Conservation (phyloP, 2,113 vertebrate genomes). For the Paratilapia polleni region DNA sequence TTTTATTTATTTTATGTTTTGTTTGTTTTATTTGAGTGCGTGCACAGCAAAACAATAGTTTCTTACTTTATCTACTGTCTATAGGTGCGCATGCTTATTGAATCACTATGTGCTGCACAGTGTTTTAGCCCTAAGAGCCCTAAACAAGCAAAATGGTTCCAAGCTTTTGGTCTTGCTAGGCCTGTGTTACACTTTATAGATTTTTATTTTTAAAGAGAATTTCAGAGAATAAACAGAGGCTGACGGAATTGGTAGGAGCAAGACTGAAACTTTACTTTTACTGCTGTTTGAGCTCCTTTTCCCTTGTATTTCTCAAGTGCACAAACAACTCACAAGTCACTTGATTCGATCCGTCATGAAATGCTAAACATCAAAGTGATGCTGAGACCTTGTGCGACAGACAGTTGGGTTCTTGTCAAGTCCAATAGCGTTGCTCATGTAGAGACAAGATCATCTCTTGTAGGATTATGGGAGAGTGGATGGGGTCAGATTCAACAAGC, state of each 20-base stretch:
- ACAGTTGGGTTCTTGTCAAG: slow-evolving; percentile 69
- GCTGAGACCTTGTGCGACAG: slow-evolving; percentile 39
- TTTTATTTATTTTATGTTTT: too few relatives aligned
- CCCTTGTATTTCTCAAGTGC: slow-evolving; percentile 20
- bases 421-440: slow-evolving; percentile 61
- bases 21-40: too few relatives aligned
- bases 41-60: neutral
- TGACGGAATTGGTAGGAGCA: neutral
- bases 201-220: neutral
- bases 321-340: slow-evolving; percentile 33
- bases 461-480: slow-evolving; percentile 71
- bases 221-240: neutral
- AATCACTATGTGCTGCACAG: neutral
- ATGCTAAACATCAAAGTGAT: slow-evolving; percentile 50
- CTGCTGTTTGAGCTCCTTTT: neutral
- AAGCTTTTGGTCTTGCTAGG: neutral
- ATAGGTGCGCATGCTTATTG: neutral
- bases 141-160: neutral
- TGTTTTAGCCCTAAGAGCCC: neutral
- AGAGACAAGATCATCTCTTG: slow-evolving; percentile 71
- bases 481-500: slow-evolving; percentile 66
- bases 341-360: slow-evolving; percentile 33
- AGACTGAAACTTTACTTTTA: slow-evolving; percentile 1
- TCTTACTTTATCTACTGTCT: too few relatives aligned
- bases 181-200: neutral